phyloP scores from a whole-genome alignment of 1,140 invertebrate species.

The Pygmarrhopalites habei region DNA sequence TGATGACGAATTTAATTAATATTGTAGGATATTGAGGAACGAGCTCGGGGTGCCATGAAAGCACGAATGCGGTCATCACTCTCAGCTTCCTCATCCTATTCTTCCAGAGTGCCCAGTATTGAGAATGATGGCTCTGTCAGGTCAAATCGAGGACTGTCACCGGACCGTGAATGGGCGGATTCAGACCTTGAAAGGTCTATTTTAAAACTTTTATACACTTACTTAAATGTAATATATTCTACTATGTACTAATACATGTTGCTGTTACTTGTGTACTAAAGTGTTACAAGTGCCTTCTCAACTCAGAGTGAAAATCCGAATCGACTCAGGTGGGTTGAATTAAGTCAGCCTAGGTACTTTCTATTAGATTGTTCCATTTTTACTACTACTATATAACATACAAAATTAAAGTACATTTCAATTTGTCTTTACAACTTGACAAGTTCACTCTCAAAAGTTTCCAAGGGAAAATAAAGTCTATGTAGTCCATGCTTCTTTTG shows the following conservation, averaged over 20 bases:
- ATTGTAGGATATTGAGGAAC: constrained; percentile 71
- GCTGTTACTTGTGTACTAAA: no score
- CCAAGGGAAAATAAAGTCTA: no score
- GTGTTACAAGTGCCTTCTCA: constrained; percentile 76
- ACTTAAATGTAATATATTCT: no score
- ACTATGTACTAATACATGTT: no score
- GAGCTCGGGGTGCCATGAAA: constrained; percentile 58
- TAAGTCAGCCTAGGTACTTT: no score
- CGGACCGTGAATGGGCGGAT: constrained; percentile 58
- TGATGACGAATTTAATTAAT: neutral
- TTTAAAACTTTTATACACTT: no score
- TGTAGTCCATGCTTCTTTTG: neutral
- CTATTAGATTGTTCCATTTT: no score
- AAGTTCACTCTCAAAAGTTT: no score
- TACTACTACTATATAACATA: no score
- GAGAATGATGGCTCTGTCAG: constrained; percentile 32
- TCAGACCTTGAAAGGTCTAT: constrained; percentile 81
- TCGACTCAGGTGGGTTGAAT: constrained; percentile 53
- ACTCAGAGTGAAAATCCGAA: constrained; percentile 71
- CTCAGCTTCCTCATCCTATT: constrained; percentile 38
- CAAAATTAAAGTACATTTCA: no score
- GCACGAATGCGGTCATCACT: constrained; percentile 50
- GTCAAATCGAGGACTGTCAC: constrained; percentile 34
- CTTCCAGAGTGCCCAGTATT: constrained; percentile 34
- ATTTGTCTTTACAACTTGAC: no score